Evolutionary conservation across 2,113 vertebrate genomes (phyloP).

Genomic region (Sminthopsis crassicaudata): DNA sequence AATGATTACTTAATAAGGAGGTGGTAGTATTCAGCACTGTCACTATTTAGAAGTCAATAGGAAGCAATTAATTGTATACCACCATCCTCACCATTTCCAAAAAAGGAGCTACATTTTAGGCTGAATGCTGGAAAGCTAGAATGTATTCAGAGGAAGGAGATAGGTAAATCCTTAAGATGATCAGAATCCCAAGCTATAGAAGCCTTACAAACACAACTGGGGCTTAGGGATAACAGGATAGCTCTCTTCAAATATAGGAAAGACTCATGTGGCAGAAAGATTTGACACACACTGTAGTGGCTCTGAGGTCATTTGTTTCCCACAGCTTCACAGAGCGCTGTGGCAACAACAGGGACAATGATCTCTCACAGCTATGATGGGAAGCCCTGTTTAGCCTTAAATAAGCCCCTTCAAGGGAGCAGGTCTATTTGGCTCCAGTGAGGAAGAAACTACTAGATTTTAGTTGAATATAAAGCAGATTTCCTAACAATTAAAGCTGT

Average conservation of each 20-base stretch:
- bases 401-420: constrained; percentile 85
- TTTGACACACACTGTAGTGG: constrained; percentile 78
- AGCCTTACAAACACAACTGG: not conserved
- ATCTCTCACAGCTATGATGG: constrained; percentile 83
- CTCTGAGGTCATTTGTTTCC: constrained; percentile 89
- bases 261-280: not conserved
- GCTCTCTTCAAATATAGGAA: not conserved
- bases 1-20: not conserved
- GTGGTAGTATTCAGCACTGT: not conserved
- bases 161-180: not conserved
- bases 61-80: not conserved
- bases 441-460: not conserved
- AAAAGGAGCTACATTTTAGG: not conserved
- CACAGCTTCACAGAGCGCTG: constrained; percentile 87
- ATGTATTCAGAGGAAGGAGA: not conserved
- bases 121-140: not conserved
- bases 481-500: not conserved
- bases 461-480: not conserved
- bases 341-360: constrained; percentile 86
- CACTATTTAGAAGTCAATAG: not conserved
- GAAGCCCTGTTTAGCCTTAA: constrained; percentile 86
- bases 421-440: constrained; percentile 29
- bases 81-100: not conserved
- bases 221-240: not conserved
- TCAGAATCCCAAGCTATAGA: not conserved